Percentiles rank a stretch among this genome's conserved stretches.
Conservation (phyloP, 2,113 vertebrate species). For the Melanerpes formicivorus region DNA sequence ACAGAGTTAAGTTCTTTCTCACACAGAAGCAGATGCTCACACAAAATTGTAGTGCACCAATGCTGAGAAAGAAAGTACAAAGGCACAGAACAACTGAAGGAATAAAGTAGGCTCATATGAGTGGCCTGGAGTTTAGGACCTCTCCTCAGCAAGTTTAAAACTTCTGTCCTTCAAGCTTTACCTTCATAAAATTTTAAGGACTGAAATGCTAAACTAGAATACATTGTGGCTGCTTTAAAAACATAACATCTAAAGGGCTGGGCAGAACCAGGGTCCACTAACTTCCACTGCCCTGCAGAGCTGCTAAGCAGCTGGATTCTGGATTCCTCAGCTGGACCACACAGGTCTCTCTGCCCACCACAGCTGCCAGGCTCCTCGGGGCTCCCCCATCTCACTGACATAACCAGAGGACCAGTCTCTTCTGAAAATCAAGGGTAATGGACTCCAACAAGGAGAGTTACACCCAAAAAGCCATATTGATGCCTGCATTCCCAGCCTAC, state of each 20-base stretch:
- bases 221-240: neutral
- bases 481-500: neutral
- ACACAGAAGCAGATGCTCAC: neutral
- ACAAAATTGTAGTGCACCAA: neutral
- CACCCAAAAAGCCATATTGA: neutral
- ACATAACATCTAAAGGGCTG: neutral
- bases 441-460: neutral
- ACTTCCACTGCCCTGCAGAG: neutral
- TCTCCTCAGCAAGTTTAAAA: neutral
- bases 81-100: neutral
- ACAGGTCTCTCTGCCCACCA: fast-evolving
- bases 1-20: neutral
- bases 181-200: conserved; percentile 9
- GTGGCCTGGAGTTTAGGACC: neutral
- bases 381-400: fast-evolving
- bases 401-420: fast-evolving
- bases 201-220: neutral
- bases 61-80: neutral
- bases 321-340: neutral
- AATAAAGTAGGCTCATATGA: neutral
- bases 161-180: neutral
- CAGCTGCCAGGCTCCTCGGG: neutral
- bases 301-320: neutral
- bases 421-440: neutral
- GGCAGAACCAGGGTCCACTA: neutral